phyloP scores from a whole-genome alignment of 1,140 invertebrate genomes.

The Drosophila erecta region DNA sequence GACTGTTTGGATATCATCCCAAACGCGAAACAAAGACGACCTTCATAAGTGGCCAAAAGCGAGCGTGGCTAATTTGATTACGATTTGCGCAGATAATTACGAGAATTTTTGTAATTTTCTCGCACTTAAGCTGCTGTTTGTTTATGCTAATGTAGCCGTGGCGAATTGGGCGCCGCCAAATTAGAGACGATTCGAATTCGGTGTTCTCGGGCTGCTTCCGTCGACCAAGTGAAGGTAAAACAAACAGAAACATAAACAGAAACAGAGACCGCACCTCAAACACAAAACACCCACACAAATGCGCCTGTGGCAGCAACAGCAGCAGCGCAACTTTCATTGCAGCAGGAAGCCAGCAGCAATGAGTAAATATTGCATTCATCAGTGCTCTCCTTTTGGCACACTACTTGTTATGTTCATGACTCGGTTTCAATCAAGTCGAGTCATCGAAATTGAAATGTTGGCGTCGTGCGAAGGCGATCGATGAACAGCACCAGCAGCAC shows the following conservation, averaged over 20 bases:
- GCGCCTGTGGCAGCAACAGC: conserved; percentile 4
- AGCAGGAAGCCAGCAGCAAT: conserved; percentile 24
- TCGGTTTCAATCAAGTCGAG: conserved; percentile 42
- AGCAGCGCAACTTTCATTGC: conserved; percentile 52
- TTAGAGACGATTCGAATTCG: conserved; percentile 4
- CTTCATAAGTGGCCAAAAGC: conserved; percentile 18
- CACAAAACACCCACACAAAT: not conserved
- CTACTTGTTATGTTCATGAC: conserved; percentile 22
- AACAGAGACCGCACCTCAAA: not conserved
- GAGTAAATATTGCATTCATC: conserved; percentile 37
- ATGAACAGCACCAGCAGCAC: not conserved
- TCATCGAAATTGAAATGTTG: conserved; percentile 42
- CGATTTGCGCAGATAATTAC: conserved; percentile 28
- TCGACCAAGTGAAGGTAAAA: conserved; percentile 36
- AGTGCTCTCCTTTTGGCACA: conserved; percentile 35
- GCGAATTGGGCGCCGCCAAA: conserved; percentile 16
- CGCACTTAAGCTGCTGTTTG: conserved; percentile 23
- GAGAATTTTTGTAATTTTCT: conserved; percentile 48
- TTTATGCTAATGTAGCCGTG: not conserved
- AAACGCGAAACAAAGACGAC: conserved; percentile 7
- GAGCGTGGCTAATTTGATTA: conserved; percentile 43
- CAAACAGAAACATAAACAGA: conserved; percentile 6
- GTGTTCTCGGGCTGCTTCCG: conserved; percentile 21
- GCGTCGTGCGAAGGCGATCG: conserved; percentile 15
- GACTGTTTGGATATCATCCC: too few species aligned